Base-by-base conservation (phyloP, 2,888 invertebrate species). In the Diarsia mendica region DNA sequence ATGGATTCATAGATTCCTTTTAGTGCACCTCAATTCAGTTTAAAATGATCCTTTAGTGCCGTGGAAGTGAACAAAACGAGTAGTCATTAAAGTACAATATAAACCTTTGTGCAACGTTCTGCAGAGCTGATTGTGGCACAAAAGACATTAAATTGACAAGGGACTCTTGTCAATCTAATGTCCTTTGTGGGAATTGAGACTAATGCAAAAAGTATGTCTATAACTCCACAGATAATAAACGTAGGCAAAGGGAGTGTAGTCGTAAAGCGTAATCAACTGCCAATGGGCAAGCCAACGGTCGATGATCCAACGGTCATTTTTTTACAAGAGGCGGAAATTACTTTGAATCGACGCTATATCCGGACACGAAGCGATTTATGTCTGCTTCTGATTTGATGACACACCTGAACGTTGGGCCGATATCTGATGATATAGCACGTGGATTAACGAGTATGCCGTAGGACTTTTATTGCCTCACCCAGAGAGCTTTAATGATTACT, bases 251-350 rank as follows among this genome's bases (percentile, higher is more conserved):
- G 55, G 68, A 67, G 46, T 58, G 64, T 76, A 75, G 58, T 77
- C 65, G 48, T 65, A 67, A 68, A 68, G 78, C 63, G 73, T 81
- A 86, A 84, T 82, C 87, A 88, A 80, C 85, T 66, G 83, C 73
- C 85, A 78, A 80, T 84, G 80, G 82, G 83, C 86, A n/a, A n/a
- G 83, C 73, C 85, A 89, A 88, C 90, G 89, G 88, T 88, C 88
- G 87, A 83, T 82, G 87, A 85, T 89, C 89, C 90, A 92, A 92
- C 92, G 90, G 90, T 90, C 90, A 88, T 88, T 91, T 93, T 79
- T 94, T 92, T 92, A 88, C 83, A 87, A 84, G 83, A 86, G 83
- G 82, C 92, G 93, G 95, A 94, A 93, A 94, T 94, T 92, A 92
- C 89, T 89, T 90, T 89, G 91, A 91, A 89, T 93, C 90, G 88